Evolutionary conservation across 1,140 invertebrate genomes (phyloP).

Genomic region (Lasioglossum baleicum): DNA sequence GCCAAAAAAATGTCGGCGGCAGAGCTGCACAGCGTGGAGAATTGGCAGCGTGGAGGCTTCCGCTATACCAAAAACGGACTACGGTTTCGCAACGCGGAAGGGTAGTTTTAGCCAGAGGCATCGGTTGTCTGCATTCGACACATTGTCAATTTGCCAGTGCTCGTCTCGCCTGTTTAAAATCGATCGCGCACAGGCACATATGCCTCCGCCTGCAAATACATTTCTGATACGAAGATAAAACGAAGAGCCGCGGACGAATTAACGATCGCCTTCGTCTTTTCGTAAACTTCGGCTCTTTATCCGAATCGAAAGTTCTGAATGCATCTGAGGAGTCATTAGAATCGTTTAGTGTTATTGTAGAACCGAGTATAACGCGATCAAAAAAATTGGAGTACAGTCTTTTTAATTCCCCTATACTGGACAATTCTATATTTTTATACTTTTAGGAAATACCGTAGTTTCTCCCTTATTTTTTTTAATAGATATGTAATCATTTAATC

Average conservation of each 20-base stretch:
- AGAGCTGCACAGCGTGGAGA: neutral
- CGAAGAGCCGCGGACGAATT: constrained; percentile 16
- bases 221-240: constrained; percentile 29
- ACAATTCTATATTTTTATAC: no score
- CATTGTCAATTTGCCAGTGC: constrained; percentile 75
- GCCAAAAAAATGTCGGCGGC: neutral
- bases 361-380: no score
- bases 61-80: constrained; percentile 38
- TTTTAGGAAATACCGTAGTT: no score
- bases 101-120: constrained; percentile 73
- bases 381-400: no score
- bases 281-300: no score
- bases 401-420: no score
- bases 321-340: no score
- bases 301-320: no score
- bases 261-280: no score
- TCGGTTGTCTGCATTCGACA: constrained; percentile 76
- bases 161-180: constrained; percentile 75
- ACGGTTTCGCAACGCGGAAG: constrained; percentile 49
- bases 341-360: no score
- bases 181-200: constrained; percentile 70
- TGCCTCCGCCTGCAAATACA: constrained; percentile 54
- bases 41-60: neutral
- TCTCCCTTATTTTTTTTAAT: no score
- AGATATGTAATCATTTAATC: no score